Conservation (phyloP, 2,888 invertebrate genomes). For the Macrosiphum euphorbiae region DNA sequence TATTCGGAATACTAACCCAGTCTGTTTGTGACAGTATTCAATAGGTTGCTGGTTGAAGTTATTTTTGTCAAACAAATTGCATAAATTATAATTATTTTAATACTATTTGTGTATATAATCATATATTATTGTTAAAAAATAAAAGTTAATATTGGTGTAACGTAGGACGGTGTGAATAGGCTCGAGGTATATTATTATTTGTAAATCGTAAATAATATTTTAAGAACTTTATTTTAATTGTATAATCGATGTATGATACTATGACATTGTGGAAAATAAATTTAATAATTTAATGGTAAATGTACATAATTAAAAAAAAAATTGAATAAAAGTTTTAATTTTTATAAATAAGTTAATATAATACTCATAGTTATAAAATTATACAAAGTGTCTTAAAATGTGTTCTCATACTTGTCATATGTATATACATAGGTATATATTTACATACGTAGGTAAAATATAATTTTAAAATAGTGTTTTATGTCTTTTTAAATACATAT, state of each 20-base stretch:
- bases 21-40: too few species aligned
- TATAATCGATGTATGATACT: constrained; percentile 36
- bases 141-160: not conserved
- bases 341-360: constrained; percentile 52
- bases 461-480: not conserved
- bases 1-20: too few species aligned
- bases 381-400: constrained; percentile 47
- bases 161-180: not conserved
- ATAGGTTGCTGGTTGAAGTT: too few species aligned
- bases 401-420: not conserved
- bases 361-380: constrained; percentile 29
- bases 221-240: constrained; percentile 51
- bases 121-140: not conserved
- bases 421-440: not conserved
- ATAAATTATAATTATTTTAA: not conserved
- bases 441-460: not conserved
- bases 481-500: not conserved
- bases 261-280: constrained; percentile 31
- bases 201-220: constrained; percentile 46
- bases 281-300: constrained; percentile 41
- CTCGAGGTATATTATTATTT: not conserved
- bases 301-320: constrained; percentile 16
- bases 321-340: constrained; percentile 6
- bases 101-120: not conserved
- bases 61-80: not conserved